phyloP scores from a whole-genome alignment of 2,888 invertebrate genomes.

The Megastigmus dorsalis region DNA sequence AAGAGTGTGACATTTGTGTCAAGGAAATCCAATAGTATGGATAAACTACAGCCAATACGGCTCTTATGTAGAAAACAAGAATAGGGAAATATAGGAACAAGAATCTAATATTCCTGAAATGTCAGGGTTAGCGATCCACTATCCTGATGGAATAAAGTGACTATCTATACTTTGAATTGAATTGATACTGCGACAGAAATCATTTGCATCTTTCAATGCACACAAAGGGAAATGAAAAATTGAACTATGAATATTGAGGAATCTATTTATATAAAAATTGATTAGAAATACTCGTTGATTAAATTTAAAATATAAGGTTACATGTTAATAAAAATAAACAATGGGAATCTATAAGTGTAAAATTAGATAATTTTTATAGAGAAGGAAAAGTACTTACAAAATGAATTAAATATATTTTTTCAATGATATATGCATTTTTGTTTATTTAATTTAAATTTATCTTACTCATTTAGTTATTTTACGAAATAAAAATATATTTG shows the following conservation, averaged over 20 bases:
- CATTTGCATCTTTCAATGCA: neutral
- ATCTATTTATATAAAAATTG: neutral
- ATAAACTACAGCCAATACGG: slow-evolving; percentile 30
- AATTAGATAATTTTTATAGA: too few species aligned
- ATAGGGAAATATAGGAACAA: slow-evolving; percentile 33
- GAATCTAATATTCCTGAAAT: slow-evolving; percentile 41
- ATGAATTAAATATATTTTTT: too few species aligned
- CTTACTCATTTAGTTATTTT: too few species aligned
- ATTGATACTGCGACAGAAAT: neutral
- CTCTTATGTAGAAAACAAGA: neutral
- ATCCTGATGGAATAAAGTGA: slow-evolving; percentile 14
- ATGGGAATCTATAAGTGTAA: too few species aligned
- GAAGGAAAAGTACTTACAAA: too few species aligned
- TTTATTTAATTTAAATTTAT: too few species aligned
- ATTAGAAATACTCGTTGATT: neutral
- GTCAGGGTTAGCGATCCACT: slow-evolving; percentile 16
- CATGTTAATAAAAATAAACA: too few species aligned
- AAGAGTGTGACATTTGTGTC: slow-evolving; percentile 39
- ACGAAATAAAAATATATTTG: too few species aligned
- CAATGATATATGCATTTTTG: too few species aligned
- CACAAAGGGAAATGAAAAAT: too few species aligned
- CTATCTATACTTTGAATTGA: slow-evolving; percentile 1
- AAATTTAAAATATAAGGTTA: too few species aligned
- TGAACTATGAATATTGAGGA: too few species aligned
- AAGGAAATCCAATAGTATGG: slow-evolving; percentile 48